Evolutionary conservation across 2,888 invertebrate genomes (phyloP).

Genomic region (Pseudococcus viburni): DNA sequence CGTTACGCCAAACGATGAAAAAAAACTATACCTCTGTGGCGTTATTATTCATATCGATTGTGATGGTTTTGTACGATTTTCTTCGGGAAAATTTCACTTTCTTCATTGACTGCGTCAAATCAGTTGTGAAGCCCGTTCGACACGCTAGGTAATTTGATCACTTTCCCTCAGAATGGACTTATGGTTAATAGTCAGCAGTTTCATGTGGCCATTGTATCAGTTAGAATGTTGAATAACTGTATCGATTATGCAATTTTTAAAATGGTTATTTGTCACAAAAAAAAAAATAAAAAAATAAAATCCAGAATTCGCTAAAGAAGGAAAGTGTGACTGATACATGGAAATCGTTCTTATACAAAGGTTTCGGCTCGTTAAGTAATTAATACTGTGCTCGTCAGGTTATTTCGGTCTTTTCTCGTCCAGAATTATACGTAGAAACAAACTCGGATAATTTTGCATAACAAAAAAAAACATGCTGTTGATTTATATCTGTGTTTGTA

Average conservation of each 20-base stretch:
- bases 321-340: constrained; percentile 64
- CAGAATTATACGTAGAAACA: neutral
- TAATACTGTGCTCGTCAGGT: constrained; percentile 33
- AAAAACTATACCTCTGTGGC: constrained; percentile 2
- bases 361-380: constrained; percentile 35
- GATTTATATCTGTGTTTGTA: neutral
- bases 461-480: neutral
- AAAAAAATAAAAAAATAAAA: constrained; percentile 42
- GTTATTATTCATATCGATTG: constrained; percentile 50
- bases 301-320: constrained; percentile 42
- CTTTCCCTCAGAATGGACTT: constrained; percentile 60
- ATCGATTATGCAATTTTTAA: constrained; percentile 46
- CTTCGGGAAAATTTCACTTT: constrained; percentile 53
- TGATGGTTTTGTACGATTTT: constrained; percentile 40
- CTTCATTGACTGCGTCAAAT: constrained; percentile 60
- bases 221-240: constrained; percentile 51
- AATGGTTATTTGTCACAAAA: constrained; percentile 45
- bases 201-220: constrained; percentile 47
- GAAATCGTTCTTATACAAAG: constrained; percentile 36
- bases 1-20: neutral
- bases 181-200: constrained; percentile 45
- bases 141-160: constrained; percentile 56
- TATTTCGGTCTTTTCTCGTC: neutral
- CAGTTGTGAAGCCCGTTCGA: constrained; percentile 46
- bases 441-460: neutral